Percentiles rank a stretch among this genome's conserved stretches.
Conservation (phyloP, 2,113 vertebrate genomes). For the Brachypodius melanocephalos region DNA sequence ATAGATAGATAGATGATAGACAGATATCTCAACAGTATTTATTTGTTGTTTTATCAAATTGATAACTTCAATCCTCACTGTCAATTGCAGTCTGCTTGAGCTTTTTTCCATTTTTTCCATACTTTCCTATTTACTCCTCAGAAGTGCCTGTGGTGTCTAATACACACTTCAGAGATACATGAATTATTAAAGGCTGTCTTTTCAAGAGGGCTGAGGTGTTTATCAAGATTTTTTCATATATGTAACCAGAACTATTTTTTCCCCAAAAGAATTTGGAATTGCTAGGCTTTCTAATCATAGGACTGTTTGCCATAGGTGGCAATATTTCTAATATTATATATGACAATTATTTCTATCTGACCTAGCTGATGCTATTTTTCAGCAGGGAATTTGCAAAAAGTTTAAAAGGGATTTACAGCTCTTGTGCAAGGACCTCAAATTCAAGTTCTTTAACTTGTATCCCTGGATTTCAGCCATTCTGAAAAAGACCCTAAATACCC, state of each 20-base stretch:
- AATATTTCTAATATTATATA: not conserved
- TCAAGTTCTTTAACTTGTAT: not conserved
- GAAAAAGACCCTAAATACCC: not conserved
- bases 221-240: not conserved
- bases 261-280: not conserved
- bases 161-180: rapidly evolving
- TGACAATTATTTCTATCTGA: not conserved
- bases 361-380: not conserved
- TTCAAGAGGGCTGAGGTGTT: not conserved
- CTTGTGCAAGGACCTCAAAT: not conserved
- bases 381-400: not conserved
- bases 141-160: not conserved
- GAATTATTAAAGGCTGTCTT: constrained; percentile 1
- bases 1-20: not conserved
- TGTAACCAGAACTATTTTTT: not conserved
- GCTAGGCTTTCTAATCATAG: not conserved
- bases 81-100: not conserved
- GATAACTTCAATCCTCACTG: not conserved
- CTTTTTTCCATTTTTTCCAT: not conserved
- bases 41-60: not conserved
- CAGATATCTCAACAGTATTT: not conserved
- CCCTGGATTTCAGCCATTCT: not conserved
- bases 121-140: not conserved
- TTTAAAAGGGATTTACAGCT: not conserved
- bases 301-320: not conserved